These are phyloP conservation scores for Microplitis mediator DNA, from an alignment of 1,140 invertebrate genomes.

Conservation along the genomic window DNA sequence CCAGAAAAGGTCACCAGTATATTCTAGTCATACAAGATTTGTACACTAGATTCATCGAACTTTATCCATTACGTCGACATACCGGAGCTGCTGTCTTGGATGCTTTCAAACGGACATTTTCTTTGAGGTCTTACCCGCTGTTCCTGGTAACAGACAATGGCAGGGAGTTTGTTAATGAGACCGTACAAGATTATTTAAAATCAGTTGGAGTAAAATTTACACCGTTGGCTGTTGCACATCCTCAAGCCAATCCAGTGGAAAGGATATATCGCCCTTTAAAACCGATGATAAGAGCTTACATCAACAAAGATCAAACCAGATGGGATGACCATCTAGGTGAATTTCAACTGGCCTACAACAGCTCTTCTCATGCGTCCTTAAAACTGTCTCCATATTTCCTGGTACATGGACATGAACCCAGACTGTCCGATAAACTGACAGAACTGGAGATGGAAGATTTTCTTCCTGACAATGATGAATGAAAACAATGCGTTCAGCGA, in stretches of 20 bases:
- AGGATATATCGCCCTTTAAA: constrained; percentile 11
- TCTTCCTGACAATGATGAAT: no score
- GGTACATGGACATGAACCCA: neutral
- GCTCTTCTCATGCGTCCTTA: neutral
- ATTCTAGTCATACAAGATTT: constrained; percentile 25
- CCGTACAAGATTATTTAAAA: neutral
- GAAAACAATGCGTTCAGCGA: no score
- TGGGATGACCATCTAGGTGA: neutral
- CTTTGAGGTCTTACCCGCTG: constrained; percentile 11
- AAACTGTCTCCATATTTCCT: neutral
- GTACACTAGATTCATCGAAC: constrained; percentile 26
- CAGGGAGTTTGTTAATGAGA: constrained; percentile 12
- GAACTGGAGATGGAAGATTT: no score
- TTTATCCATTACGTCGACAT: constrained; percentile 5
- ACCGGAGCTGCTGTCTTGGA: constrained; percentile 13
- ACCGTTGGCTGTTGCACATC: neutral
- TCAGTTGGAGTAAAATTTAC: neutral
- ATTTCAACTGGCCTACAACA: neutral
- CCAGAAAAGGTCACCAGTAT: neutral
- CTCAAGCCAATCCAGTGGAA: constrained; percentile 25
- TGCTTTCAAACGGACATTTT: constrained; percentile 6
- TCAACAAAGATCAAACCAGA: neutral
- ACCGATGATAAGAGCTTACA: constrained; percentile 10
- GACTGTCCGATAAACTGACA: no score
- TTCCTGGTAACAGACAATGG: constrained; percentile 22